Conservation (phyloP, 2,797 vertebrate genomes). For the Myotis findleyi region DNA sequence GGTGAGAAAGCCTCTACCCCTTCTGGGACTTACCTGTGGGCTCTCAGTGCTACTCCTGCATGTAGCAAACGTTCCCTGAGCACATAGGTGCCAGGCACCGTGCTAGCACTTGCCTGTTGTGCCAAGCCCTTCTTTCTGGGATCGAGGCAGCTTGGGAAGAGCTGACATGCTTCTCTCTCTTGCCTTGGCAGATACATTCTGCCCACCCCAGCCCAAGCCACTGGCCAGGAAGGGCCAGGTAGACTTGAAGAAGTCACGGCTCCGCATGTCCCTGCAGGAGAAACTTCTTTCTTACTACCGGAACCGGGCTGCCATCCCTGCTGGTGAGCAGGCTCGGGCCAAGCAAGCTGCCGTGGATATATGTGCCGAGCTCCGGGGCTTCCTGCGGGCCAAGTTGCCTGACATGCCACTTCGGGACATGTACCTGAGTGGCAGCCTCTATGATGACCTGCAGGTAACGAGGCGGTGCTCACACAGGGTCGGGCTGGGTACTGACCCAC, state of each 20-base stretch:
- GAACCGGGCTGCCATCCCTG: constrained; percentile 92
- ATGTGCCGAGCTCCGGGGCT: constrained; percentile 95
- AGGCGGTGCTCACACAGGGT: background rate
- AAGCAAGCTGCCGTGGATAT: constrained; percentile 97
- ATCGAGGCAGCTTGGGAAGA: constrained; percentile 12
- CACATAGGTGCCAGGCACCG: accelerated
- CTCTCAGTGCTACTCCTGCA: constrained; percentile 84
- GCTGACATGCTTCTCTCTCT: constrained; percentile 76
- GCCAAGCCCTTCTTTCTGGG: background rate
- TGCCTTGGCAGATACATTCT: constrained; percentile 85
- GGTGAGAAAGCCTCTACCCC: constrained; percentile 77
- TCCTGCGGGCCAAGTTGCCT: constrained; percentile 95
- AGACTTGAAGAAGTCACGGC: constrained; percentile 91
- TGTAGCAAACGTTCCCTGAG: background rate
- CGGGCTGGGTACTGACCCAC: background rate
- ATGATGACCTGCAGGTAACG: constrained; percentile 96
- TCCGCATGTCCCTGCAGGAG: constrained; percentile 96
- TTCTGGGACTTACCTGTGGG: constrained; percentile 72
- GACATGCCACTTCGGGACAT: constrained; percentile 99
- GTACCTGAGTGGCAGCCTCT: constrained; percentile 98
- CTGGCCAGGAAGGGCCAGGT: constrained; percentile 87
- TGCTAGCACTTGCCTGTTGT: background rate
- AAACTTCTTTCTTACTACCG: constrained; percentile 94
- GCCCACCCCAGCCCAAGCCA: constrained; percentile 84
- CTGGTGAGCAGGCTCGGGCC: constrained; percentile 93